Base-by-base conservation (phyloP, 2,113 vertebrate genomes). In the Carollia perspicillata region DNA sequence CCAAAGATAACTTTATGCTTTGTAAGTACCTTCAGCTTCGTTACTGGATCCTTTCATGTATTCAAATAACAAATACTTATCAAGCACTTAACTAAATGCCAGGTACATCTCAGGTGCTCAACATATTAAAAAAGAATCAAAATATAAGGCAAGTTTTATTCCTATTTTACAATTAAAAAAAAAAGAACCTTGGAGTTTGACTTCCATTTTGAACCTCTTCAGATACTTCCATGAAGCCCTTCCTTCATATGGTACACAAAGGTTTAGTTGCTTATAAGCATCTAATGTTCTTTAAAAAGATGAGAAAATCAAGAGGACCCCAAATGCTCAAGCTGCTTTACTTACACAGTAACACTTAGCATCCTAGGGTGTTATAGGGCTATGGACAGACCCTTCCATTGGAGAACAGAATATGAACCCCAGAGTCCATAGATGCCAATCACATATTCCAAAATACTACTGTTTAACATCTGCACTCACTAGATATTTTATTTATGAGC, bases 401-500 rank as follows among this genome's bases (percentile, higher is more conserved):
- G 37, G 12, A 84, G 33, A 89, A 51, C 75, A 87, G n/a, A 84
- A 0, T 2, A 37, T 51, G 6, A 65, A 89, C 8, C n/a, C 63
- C 49, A 16, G 7, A 85, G 35, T 66, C 49, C 71, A 44, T 0
- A 63, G 28, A 84, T 49, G 74, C 3, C 66, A 85, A 89, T 5
- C 37, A 18, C 86, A 80, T 91, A 6, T 87, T 80, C 94, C 75
- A 85, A 94, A 68, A 49, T 16, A 71, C 33, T 49, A 69, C 18
- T 13, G 30, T 77, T 85, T 40, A 94, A 86, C 37, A 58, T 51
- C n/a, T 86, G 44, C 28, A 51, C 35, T 84, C 23, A 74, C 14
- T 42, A 81, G 33, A 28, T 58, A 92, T 92, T 79, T 95, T 89
- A 72, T 84, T 83, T 74, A 79, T 53, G 53, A 80, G 9, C 79